Evolutionary conservation across 2,113 vertebrate species (phyloP), one percentile per base, ranked within the genome.

Genomic region (Dicerorhinus sumatrensis): DNA sequence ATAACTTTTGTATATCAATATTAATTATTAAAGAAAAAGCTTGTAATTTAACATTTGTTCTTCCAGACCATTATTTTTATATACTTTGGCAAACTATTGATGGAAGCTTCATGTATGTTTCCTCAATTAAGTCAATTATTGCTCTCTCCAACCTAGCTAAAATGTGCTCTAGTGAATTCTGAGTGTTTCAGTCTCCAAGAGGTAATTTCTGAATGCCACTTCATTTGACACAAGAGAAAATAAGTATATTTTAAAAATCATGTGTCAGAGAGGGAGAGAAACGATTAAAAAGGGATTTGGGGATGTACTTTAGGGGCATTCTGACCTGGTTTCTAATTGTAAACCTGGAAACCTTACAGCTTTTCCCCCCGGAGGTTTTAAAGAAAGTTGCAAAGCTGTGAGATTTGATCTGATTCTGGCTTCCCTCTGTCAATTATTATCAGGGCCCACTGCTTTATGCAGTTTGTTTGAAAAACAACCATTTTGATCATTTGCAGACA

Each of bases 401-500:
- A 54, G 70, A n/a, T 94, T 79, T 94, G 96, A 17, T 33, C 14
- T 89, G 4, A 0, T 91, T 97, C 69, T 90, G 67, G 89, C 91
- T 96, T 79, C 36, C 96, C 97, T 96, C 27, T 85, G 54, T 96
- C 91, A 54, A 83, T 90, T 85, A 96, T 91, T 92, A 46, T 91
- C 97, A 93, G 97, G 86, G 96, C 72, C 39, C 96, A 91, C 91
- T 88, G 31, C 36, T 80, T 98, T 85, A 90, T 62, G 33, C 0
- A 1, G 76, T 93, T 95, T 97, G 20, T 23, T n/a, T 73, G 67
- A 89, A 89, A 39, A 89, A 60, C 42, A 7, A 20, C 20, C 33
- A 42, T 14, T 14, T 21, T 6, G 5, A 48, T 60, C 6, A 70
- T 36, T 48, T n/a, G 12, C 16, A 29, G 36, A 21, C 13, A 65